Percentiles rank a stretch among this genome's conserved stretches.
phyloP scores from a whole-genome alignment of 2,797 vertebrate genomes.

The Sphaeramia orbicularis region DNA sequence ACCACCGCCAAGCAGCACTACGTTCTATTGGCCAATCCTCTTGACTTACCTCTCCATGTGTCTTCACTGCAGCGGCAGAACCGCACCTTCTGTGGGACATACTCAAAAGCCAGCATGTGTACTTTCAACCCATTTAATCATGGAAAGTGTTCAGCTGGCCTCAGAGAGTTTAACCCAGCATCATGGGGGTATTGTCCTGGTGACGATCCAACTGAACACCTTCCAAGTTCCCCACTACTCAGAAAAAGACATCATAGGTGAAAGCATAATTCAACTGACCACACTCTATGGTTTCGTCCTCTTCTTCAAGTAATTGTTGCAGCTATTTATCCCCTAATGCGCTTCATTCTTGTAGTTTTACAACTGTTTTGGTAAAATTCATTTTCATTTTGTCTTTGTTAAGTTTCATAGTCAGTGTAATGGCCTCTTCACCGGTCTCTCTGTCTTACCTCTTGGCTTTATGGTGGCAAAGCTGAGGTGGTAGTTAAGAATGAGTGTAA shows the following conservation, averaged over 20 bases:
- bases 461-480: conserved; percentile 42
- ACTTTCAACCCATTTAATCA: conserved; percentile 66
- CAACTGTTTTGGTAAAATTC: conserved; percentile 30
- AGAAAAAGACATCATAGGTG: conserved; percentile 27
- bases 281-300: conserved; percentile 22
- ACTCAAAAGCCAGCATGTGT: conserved; percentile 60
- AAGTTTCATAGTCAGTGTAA: conserved; percentile 21
- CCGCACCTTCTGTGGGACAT: conserved; percentile 36
- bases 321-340: conserved; percentile 16
- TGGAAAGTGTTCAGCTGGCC: conserved; percentile 74
- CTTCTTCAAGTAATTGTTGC: conserved; percentile 38
- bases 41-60: conserved; percentile 66
- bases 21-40: conserved; percentile 63
- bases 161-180: conserved; percentile 64
- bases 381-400: conserved; percentile 35
- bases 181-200: conserved; percentile 41
- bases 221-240: conserved; percentile 46
- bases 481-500: conserved; percentile 49
- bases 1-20: conserved; percentile 49
- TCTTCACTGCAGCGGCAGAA: conserved; percentile 48
- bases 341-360: conserved; percentile 36
- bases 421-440: conserved; percentile 20
- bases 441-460: conserved; percentile 16
- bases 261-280: conserved; percentile 33
- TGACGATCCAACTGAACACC: conserved; percentile 69